phyloP scores from a whole-genome alignment of 1,140 invertebrate genomes.

The Papilio aristodemus region DNA sequence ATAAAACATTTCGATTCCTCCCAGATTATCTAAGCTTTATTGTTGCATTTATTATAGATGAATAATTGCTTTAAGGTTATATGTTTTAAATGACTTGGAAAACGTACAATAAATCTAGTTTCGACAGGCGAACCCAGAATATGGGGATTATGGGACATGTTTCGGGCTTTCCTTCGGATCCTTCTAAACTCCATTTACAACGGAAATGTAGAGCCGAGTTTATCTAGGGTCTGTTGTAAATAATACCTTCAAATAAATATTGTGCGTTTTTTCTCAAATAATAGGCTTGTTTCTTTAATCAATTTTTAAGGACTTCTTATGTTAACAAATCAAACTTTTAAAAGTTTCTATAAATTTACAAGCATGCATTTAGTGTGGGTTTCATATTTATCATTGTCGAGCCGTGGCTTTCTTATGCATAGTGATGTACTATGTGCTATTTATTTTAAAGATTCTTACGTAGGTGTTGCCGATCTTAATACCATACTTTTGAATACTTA shows the following conservation, averaged over 20 bases:
- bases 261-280: neutral
- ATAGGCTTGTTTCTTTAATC: neutral
- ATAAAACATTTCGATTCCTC: too few relatives aligned
- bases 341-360: too few relatives aligned
- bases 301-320: neutral
- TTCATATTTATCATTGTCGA: too few relatives aligned
- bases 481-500: too few relatives aligned
- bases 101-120: conserved; percentile 12
- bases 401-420: too few relatives aligned
- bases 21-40: too few relatives aligned
- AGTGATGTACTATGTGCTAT: too few relatives aligned
- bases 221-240: conserved; percentile 13
- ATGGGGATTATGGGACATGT: conserved; percentile 13
- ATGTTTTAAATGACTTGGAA: conserved; percentile 7
- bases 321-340: neutral
- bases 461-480: too few relatives aligned
- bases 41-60: too few relatives aligned
- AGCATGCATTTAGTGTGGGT: too few relatives aligned
- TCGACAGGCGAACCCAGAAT: conserved; percentile 15
- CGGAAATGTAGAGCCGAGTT: conserved; percentile 13
- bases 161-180: conserved; percentile 4
- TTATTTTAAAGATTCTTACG: too few relatives aligned
- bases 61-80: neutral
- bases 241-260: neutral
- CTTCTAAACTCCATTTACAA: conserved; percentile 19